These are phyloP conservation scores for Sebastes melanostomus DNA, from an alignment of 2,797 vertebrate genomes.

Conservation along the genomic window DNA sequence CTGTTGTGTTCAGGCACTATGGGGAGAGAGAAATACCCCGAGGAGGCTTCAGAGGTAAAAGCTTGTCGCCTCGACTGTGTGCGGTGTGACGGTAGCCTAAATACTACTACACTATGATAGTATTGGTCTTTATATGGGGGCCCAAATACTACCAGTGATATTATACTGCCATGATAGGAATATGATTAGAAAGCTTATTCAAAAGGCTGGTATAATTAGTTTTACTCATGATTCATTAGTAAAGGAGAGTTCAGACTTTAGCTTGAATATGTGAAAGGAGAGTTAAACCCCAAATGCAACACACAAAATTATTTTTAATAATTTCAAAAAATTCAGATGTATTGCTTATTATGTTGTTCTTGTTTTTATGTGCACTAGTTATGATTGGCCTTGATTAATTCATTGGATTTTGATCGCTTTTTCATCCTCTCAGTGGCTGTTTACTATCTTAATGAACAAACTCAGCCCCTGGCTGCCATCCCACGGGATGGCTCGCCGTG, in stretches of 20 bases:
- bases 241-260: background rate
- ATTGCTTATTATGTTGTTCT: background rate
- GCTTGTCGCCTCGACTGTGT: too few species aligned
- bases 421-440: background rate
- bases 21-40: background rate
- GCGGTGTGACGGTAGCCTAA: too few species aligned
- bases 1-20: background rate
- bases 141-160: background rate
- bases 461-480: accelerated
- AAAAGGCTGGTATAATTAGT: background rate
- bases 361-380: background rate
- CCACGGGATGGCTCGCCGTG: background rate
- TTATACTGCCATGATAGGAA: background rate
- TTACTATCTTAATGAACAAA: background rate
- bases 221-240: background rate
- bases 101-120: background rate
- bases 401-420: background rate
- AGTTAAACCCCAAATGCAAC: background rate
- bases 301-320: background rate
- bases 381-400: too few species aligned
- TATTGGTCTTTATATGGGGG: background rate
- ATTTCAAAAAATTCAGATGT: background rate
- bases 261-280: background rate
- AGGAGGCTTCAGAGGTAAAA: too few species aligned
- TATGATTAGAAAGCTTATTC: background rate